Evolutionary conservation across 2,888 invertebrate species (phyloP), one percentile per base, ranked within the genome.

Genomic region (Heliconius erato): DNA sequence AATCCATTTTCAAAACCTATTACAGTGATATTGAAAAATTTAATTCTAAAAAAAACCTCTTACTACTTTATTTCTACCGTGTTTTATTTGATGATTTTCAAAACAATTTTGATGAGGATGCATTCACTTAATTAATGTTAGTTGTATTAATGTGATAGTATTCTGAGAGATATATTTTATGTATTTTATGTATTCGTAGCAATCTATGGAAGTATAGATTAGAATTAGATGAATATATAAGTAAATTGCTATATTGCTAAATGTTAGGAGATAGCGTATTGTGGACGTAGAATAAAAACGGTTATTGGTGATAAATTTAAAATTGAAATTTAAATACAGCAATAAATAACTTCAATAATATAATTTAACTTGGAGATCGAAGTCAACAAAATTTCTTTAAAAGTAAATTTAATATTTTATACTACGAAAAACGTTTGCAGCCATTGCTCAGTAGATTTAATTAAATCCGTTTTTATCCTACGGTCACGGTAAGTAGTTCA

Each of bases 151-250:
- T 81, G 80, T 81, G 80, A 81, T 81, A 81, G 76, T 59, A 76
- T 69, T 32, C 54, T 49, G 54, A 76, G 80, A 80, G 68, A 74
- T 80, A 44, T 81, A 76, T 76, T 78, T 76, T 81, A 81, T 81
- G 80, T 69, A 76, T 74, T 32, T 32, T 32, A 32, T 59, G 54
- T 54, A 80, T 74, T 74, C 74, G 74, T 80, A 59, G 54, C 67
- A 23, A 63, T 67, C 63, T 78, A 67, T 59, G 59, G 76, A 35
- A 44, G 6, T 28, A 67, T 63, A 44, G 35, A 67, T 78, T 65
- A 65, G 63, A 12, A 3, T 44, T 78, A 65, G 77, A 9, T 28
- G n/a, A n/a, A 16, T 67, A 40, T 40, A 28, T 76, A 54, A 26
- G 59, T 23, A 12, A 54, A 54, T 80, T 68, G 49, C 76, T 80